These are phyloP conservation scores for Thamnophis elegans DNA, from an alignment of 2,797 vertebrate genomes.

Conservation along the genomic window DNA sequence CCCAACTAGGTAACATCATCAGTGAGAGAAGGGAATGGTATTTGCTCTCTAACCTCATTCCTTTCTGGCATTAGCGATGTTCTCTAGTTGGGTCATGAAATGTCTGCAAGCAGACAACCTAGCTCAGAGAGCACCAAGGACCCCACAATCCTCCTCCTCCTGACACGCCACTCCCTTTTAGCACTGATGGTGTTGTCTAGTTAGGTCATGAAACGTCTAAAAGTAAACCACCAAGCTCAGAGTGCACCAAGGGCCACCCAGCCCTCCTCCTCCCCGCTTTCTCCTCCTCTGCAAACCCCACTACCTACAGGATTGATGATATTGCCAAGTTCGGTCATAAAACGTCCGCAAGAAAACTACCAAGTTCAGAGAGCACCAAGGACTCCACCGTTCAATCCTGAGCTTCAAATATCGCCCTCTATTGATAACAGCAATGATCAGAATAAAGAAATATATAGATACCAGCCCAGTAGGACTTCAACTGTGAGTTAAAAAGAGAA, in stretches of 20 bases:
- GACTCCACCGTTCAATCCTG: neutral
- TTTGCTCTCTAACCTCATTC: too few relatives aligned
- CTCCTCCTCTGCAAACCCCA: too few relatives aligned
- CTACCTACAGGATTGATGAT: neutral
- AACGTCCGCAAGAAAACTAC: neutral
- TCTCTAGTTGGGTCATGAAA: too few relatives aligned
- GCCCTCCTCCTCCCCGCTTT: neutral
- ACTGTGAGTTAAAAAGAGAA: neutral
- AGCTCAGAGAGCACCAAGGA: too few relatives aligned
- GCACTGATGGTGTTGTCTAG: neutral
- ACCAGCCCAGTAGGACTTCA: neutral
- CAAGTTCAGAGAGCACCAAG: neutral
- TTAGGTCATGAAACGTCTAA: neutral
- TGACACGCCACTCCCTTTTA: neutral
- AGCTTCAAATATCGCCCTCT: neutral
- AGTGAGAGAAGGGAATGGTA: too few relatives aligned
- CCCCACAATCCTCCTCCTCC: too few relatives aligned
- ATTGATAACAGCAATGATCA: accelerated
- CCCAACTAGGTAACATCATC: too few relatives aligned
- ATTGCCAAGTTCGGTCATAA: neutral
- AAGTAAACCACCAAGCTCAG: neutral
- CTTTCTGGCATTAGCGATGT: too few relatives aligned
- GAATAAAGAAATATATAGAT: neutral
- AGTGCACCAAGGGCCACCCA: neutral
- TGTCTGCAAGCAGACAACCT: too few relatives aligned